phyloP scores from a whole-genome alignment of 2,113 vertebrate genomes.

The Merops nubicus region DNA sequence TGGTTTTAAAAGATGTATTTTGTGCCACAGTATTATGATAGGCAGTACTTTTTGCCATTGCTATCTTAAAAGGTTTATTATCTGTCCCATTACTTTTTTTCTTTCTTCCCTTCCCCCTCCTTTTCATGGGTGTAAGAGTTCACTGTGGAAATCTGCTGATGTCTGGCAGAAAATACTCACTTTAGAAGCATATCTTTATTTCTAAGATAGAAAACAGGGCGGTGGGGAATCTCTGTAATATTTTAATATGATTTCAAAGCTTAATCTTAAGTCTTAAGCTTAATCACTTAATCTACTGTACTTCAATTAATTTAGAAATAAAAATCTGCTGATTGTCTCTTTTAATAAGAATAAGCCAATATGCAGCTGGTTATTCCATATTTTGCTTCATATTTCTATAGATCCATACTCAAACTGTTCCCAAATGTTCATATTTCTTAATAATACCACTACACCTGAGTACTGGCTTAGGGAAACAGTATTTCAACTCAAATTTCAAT shows the following conservation, averaged over 20 bases:
- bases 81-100: background rate
- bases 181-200: background rate
- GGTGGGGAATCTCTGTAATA: background rate
- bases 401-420: background rate
- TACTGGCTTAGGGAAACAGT: background rate
- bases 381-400: background rate
- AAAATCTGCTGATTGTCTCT: background rate
- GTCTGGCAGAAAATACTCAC: background rate
- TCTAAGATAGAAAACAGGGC: background rate
- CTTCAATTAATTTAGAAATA: background rate
- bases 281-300: background rate
- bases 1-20: background rate
- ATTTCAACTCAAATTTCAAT: background rate
- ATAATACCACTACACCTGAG: background rate
- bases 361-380: background rate
- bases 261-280: background rate
- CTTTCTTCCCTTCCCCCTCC: background rate
- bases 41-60: background rate
- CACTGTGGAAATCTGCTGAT: background rate
- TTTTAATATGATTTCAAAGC: background rate
- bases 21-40: background rate
- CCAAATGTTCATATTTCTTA: background rate
- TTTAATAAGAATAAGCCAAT: background rate
- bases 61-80: background rate
- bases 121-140: background rate